Base-by-base conservation (phyloP, 92 coral and sea anemone genomes). In the Virgularia gustaviana region DNA sequence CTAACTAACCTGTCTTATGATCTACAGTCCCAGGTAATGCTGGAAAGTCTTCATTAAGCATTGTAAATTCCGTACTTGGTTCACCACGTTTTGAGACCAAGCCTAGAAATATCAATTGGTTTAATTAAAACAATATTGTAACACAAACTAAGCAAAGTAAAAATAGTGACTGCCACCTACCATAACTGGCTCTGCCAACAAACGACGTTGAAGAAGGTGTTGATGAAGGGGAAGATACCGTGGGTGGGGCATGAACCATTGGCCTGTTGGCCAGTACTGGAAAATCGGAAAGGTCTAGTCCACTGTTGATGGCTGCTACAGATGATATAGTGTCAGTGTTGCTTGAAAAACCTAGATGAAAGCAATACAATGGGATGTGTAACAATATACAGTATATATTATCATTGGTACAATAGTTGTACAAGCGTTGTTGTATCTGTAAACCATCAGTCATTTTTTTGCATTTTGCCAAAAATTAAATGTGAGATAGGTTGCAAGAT, bases 81-180 rank as follows among this genome's bases (percentile, higher is more conserved):
- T 91, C 97, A 0, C 89, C 90, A 27, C 96, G 97, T 80, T 91
- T 91, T 24, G 97, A 91, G 43, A 91, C 97, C 72, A 91, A 90
- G 44, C 97, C 96, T 79, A 20, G 2, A 39, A 15, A 47, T 15
- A 4, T 47, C 18, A 20, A 18, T 49, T 20, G 44, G 22, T 30
- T 19, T 6, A 71, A 1, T 22, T 20, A 19, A 33, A 1, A 49
- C 6, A 49, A 16, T 2, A 19, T 1, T 6, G 2, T 36, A 59
- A 18, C 63, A 15, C 24, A n/a, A 56, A 4, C 33, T 6, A 47
- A 47, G 8, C 54, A n/a, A n/a, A n/a, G n/a, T n/a, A n/a, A 47
- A 47, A n/a, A 11, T n/a, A 43, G 12, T 11, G 49, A 11, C 11
- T 11, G 49, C 49, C 11, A 11, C n/a, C n/a, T 54, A 80, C 85